These are phyloP conservation scores for Peromyscus eremicus DNA, from an alignment of 2,797 vertebrate genomes.

Conservation along the genomic window DNA sequence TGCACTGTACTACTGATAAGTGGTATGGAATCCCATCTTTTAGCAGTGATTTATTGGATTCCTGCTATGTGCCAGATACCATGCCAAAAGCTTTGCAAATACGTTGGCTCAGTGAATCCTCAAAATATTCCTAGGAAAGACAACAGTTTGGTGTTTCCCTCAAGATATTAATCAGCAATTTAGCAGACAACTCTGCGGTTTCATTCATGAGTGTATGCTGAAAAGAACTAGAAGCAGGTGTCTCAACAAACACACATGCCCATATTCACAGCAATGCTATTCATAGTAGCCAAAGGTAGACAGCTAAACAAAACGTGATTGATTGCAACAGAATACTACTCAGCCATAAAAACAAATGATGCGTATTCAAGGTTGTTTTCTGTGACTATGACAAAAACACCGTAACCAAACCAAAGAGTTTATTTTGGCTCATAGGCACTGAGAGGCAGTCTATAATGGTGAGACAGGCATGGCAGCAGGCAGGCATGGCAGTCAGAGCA, in stretches of 20 bases:
- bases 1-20: neutral
- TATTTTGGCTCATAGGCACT: neutral
- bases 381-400: neutral
- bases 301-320: neutral
- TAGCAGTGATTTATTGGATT: conserved; percentile 56
- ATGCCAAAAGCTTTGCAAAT: conserved; percentile 62
- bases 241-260: conserved; percentile 17
- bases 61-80: conserved; percentile 47
- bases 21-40: conserved; percentile 52
- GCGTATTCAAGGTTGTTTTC: neutral
- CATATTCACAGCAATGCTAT: neutral
- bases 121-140: conserved; percentile 60
- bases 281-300: neutral
- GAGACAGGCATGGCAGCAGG: neutral
- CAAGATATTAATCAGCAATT: conserved; percentile 46
- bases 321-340: neutral
- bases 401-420: neutral
- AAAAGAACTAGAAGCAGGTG: conserved; percentile 39
- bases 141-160: conserved; percentile 45
- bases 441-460: neutral
- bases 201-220: neutral
- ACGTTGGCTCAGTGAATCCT: conserved; percentile 36
- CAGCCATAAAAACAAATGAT: conserved; percentile 1
- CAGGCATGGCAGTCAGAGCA: neutral
- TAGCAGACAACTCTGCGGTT: conserved; percentile 47